phyloP scores from a whole-genome alignment of 2,113 vertebrate species.

The Miniopterus natalensis region DNA sequence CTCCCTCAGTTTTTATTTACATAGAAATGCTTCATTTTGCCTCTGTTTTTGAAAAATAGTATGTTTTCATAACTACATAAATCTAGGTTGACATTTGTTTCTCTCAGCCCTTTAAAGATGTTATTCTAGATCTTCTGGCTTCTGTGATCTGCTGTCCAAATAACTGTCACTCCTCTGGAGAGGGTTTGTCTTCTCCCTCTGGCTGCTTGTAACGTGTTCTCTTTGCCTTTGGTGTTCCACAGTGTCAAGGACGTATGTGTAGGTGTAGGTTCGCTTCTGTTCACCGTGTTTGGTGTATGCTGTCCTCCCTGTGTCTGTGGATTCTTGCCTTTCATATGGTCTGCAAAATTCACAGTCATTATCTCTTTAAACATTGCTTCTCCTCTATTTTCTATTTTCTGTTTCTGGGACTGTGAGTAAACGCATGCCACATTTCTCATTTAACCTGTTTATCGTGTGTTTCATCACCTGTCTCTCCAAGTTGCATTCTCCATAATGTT shows the following conservation, averaged over 20 bases:
- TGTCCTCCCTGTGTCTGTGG: background rate
- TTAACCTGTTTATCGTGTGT: background rate
- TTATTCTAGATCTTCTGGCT: background rate
- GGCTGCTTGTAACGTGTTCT: background rate
- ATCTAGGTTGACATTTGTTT: background rate
- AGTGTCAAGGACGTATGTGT: background rate
- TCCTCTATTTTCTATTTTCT: background rate
- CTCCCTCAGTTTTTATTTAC: background rate
- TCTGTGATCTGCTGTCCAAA: background rate
- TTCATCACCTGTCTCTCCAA: background rate
- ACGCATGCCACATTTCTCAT: background rate
- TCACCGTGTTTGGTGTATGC: background rate
- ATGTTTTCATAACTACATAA: background rate
- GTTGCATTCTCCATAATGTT: background rate
- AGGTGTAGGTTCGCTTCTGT: background rate
- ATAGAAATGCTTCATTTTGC: conserved; percentile 10
- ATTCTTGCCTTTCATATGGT: background rate
- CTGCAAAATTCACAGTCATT: background rate
- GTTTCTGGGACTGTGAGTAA: background rate
- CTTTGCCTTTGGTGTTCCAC: background rate
- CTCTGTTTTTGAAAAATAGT: background rate
- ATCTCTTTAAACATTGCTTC: background rate
- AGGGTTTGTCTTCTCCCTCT: background rate
- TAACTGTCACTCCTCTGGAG: background rate
- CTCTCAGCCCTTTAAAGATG: background rate